phyloP scores from a whole-genome alignment of 2,888 invertebrate genomes.

The Tupiocoris notatus region DNA sequence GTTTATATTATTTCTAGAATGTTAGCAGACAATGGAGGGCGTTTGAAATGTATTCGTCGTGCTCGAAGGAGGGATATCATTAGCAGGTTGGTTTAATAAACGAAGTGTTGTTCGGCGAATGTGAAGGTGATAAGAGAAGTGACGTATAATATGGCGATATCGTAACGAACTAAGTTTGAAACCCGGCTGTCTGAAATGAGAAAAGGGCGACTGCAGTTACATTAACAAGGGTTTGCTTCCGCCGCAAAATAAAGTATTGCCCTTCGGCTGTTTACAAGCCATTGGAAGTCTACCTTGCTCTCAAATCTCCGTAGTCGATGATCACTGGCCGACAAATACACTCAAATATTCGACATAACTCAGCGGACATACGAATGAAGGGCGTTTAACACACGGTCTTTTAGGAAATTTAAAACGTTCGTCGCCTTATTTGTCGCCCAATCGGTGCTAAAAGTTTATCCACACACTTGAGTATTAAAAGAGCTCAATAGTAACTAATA shows the following conservation, averaged over 20 bases:
- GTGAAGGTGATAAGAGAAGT: conserved; percentile 28
- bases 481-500: no score
- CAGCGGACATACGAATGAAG: no score
- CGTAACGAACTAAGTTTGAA: conserved; percentile 41
- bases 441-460: no score
- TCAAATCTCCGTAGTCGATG: no score
- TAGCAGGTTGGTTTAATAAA: conserved; percentile 36
- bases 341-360: no score
- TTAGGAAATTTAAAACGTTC: no score
- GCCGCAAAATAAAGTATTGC: conserved; percentile 20
- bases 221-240: conserved; percentile 3
- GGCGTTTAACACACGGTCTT: no score
- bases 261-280: no score
- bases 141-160: conserved; percentile 39
- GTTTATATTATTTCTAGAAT: conserved; percentile 35
- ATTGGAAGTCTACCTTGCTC: no score
- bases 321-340: no score
- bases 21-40: conserved; percentile 29
- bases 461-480: no score
- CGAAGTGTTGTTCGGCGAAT: conserved; percentile 23
- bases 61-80: conserved; percentile 23
- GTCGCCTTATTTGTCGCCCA: no score
- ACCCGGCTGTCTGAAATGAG: conserved; percentile 22
- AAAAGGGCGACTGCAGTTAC: not conserved
- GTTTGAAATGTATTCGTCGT: conserved; percentile 39